Base-by-base conservation (phyloP, 2,888 invertebrate species). In the Eupelmus urozonus region DNA sequence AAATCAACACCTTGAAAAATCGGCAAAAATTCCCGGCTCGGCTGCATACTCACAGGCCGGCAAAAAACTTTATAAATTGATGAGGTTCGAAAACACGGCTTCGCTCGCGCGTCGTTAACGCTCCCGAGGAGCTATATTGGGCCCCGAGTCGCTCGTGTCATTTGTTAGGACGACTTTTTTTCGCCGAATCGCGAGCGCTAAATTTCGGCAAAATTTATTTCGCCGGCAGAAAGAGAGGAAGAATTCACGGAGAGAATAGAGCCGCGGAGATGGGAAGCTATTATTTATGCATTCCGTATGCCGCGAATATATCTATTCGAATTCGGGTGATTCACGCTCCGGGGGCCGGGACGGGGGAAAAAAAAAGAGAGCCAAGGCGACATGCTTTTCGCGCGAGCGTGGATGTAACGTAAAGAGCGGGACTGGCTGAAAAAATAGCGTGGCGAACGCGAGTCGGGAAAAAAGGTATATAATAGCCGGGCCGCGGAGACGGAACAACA, bases 1-100 rank as follows among this genome's bases (percentile, higher is more conserved):
- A 76, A 80, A 80, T 80, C 73, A 80, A 76, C 79, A 73, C 69
- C 76, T 76, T 70, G 76, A 80, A 80, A 74, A 74, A 80, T 80
- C 16, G 11, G 42, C 63, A 11, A 49, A 67, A 70, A 74, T 67
- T 51, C 55, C 55, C 45, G 23, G 29, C 5, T n/a, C 40, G 18
- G 49, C 62, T 40, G 20, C n/a, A n/a, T n/a, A n/a, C n/a, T n/a
- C n/a, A n/a, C n/a, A n/a, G n/a, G n/a, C n/a, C n/a, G n/a, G n/a
- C n/a, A n/a, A n/a, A n/a, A n/a, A n/a, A 25, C 27, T 29, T 69
- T 29, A 65, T 59, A 67, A 72, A 77, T 77, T 67, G 65, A 76
- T 51, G 76, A 70, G 70, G 57, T 42, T 65, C 65, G 65, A 65
- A 66, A 71, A 66, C 65, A 59, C 57, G 7, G 49, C 18, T 66